A percentile compares a stretch with the other conserved stretches of the same genome.
phyloP scores from a whole-genome alignment of 1,140 invertebrate species.

The Ceratosolen solmsi region DNA sequence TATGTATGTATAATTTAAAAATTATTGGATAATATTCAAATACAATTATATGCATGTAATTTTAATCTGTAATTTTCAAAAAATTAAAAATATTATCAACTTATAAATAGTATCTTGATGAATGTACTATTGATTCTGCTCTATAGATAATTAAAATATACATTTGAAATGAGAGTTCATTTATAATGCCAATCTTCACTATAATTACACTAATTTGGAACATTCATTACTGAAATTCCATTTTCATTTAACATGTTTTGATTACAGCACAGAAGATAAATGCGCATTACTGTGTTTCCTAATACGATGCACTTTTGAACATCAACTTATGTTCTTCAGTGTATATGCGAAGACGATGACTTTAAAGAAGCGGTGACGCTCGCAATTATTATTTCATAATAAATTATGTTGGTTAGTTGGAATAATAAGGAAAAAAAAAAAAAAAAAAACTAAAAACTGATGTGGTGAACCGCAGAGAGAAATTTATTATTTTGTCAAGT shows the following conservation, averaged over 20 bases:
- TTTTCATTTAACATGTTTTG: slow-evolving; percentile 28
- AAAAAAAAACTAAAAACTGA: background rate
- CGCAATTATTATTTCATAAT: slow-evolving; percentile 53
- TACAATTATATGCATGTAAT: too few relatives aligned
- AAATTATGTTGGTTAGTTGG: slow-evolving; percentile 40
- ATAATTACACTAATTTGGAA: background rate
- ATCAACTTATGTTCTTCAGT: slow-evolving; percentile 19
- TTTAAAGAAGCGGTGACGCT: slow-evolving; percentile 48
- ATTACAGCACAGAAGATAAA: slow-evolving; percentile 23
- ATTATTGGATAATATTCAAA: too few relatives aligned
- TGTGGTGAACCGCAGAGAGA: background rate
- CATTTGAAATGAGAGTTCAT: background rate
- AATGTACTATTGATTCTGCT: too few relatives aligned
- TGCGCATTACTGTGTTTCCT: slow-evolving; percentile 22
- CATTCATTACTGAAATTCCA: background rate
- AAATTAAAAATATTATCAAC: too few relatives aligned
- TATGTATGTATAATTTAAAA: too few relatives aligned
- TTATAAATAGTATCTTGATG: too few relatives aligned
- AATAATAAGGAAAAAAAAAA: too few relatives aligned
- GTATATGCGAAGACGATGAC: slow-evolving; percentile 30
- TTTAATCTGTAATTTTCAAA: too few relatives aligned
- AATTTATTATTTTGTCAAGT: slow-evolving; percentile 13
- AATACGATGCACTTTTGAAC: slow-evolving; percentile 13
- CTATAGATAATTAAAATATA: background rate
- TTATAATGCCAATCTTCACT: background rate